These are phyloP conservation scores for Syndactyla subalaris DNA, from an alignment of 2,797 vertebrate genomes.

Conservation along the genomic window DNA sequence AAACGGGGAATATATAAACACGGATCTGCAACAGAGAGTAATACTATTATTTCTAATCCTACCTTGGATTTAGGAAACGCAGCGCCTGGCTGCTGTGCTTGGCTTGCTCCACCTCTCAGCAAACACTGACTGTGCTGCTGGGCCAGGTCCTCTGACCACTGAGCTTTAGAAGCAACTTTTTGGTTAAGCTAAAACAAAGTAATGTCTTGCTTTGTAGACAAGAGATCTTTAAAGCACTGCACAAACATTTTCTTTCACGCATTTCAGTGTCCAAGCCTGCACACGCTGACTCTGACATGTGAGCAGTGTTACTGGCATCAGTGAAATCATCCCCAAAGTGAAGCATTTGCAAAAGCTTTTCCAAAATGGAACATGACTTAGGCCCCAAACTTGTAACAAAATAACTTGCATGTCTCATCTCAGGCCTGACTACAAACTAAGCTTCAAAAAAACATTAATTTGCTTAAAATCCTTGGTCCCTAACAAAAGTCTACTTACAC, in stretches of 20 bases:
- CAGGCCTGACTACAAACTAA: background rate
- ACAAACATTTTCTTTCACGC: background rate
- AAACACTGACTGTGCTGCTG: background rate
- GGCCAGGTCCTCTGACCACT: background rate
- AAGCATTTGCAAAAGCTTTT: background rate
- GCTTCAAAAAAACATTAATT: background rate
- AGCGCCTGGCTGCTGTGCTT: background rate
- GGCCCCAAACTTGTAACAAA: background rate
- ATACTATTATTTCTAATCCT: background rate
- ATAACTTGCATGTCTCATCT: background rate
- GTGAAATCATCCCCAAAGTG: background rate
- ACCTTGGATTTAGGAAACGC: background rate
- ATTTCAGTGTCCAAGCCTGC: background rate
- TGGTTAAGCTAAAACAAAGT: background rate
- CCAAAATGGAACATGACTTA: background rate
- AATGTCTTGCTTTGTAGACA: background rate
- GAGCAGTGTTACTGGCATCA: background rate
- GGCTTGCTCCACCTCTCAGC: background rate
- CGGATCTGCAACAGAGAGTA: slow-evolving; percentile 82
- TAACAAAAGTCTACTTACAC: background rate
- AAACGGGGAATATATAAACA: slow-evolving; percentile 97
- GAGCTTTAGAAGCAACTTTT: background rate
- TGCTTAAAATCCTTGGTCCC: background rate
- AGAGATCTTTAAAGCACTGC: background rate
- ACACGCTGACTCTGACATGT: fast-evolving